Base-by-base conservation (phyloP, 2,113 vertebrate genomes). In the Myrmecobius fasciatus region DNA sequence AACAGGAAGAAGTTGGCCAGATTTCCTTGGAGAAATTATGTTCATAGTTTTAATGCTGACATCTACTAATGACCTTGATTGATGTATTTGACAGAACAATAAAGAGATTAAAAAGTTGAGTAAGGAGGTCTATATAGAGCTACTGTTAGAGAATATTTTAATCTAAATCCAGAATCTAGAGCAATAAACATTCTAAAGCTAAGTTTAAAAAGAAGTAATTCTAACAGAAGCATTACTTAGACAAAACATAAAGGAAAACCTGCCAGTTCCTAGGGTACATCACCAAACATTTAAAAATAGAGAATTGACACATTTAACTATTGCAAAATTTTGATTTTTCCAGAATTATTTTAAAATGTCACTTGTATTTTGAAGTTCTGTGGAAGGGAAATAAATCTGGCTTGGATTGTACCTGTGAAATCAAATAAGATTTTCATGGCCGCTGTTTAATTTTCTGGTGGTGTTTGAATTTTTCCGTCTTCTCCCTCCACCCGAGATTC, bases 131-230 rank as follows among this genome's bases (percentile, higher is more conserved):
- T 36, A 11, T 36, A 36, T 17, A 67, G 12, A 36, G 14, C 31
- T 89, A 48, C 43, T 24, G 3, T 89, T 48, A 89, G 0, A 48
- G 46, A 89, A 26, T 48, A 1, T 89, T 46, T 48, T 89, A 92
- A 91, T 75, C 7, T 52, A 94, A 95, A 89, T 89, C 11, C 83
- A 48, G 89, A 56, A n/a, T 91, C 1, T 0, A 43, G 0, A 89
- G 49, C 53, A 94, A 31, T 60, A 93, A 93, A 31, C 43, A n/a
- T 93, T 91, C 89, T 75, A 3, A 95, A 94, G 83, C 89, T 2
- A 4, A 83, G 14, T 95, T 91, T 94, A 7, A 25, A 93, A 96
- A 94, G 1, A 93, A n/a, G 83, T 91, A n/a, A 94, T n/a, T 12
- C 28, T 88, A 92, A 4, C 25, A 92, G 92, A 95, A 93, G 92